Evolutionary conservation across 1,140 invertebrate species (phyloP), one percentile per base, ranked within the genome.

Genomic region (Euborellia annulipes): DNA sequence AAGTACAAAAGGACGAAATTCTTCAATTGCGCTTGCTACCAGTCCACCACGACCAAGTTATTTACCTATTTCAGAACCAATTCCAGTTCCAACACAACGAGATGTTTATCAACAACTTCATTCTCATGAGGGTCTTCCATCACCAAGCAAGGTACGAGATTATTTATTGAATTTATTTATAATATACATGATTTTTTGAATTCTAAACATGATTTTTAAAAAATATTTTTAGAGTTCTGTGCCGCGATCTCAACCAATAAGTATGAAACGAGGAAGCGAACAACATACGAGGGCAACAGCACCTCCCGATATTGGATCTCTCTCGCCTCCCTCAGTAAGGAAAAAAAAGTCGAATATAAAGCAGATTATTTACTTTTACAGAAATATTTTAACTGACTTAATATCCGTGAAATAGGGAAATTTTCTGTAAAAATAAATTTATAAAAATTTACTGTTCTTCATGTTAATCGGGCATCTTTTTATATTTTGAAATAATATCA

Each of bases 311-410:
- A 82, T 92, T 47, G 84, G 81, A 50, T 92, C 87, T 2, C 71
- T 93, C 32, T 92, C 87, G 41, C 88, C 89, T 48, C 88, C 89
- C 41, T 77, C 82, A 54, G 86, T 82, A 61, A 72, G 69, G n/a
- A n/a, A n/a, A n/a, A n/a, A 68, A 43, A 43, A 19, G 48, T 45
- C 37, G 45, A n/a, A n/a, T n/a, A n/a, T n/a, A n/a, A n/a, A n/a
- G n/a, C n/a, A n/a, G n/a, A n/a, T n/a, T n/a, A n/a, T n/a, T n/a
- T n/a, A n/a, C n/a, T n/a, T n/a, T n/a, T n/a, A n/a, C n/a, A n/a
- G n/a, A n/a, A n/a, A n/a, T n/a, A n/a, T n/a, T n/a, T n/a, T n/a
- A n/a, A n/a, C n/a, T n/a, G n/a, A n/a, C n/a, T n/a, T n/a, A n/a
- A n/a, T n/a, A n/a, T n/a, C n/a, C n/a, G n/a, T n/a, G n/a, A n/a